Base-by-base conservation (phyloP, 2,888 invertebrate species). In the Gibbula magus region DNA sequence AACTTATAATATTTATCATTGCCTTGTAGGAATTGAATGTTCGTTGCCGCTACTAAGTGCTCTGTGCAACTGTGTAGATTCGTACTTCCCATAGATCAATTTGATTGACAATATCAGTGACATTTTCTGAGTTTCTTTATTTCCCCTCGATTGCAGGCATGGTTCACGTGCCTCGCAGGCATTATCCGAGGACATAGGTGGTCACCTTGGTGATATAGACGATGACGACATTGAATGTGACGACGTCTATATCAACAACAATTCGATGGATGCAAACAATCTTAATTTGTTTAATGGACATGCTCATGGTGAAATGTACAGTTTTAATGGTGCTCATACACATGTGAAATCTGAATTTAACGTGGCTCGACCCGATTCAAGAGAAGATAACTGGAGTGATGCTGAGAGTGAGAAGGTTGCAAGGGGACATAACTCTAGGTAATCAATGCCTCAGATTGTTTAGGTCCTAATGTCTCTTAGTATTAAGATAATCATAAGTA, bases 181-280 rank as follows among this genome's bases (percentile, higher is more conserved):
- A 8, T 29, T 70, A 32, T 54, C 81, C 76, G 82, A 81, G 53
- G 77, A 67, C 54, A 61, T 79, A 73, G 83, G 77, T 39, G 78
- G 70, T 20, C 25, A 77, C 61, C 51, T 61, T 61, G 73, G 25
- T 70, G 75, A 80, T 39, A 79, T 84, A 20, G 81, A 82, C 32
- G 85, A 87, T 56, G 87, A 89, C 66, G 88, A 85, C 45, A 84
- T 89, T 75, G 89, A 89, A 81, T 88, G 87, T 85, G 70, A 70
- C 35, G 70, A 70, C 0, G 70, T 32, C n/a, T 29, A 70, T 35
- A n/a, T 35, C 32, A 35, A 32, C 39, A 70, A 39, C 20, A 32
- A 35, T 70, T 39, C 39, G 8, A 18, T 39, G 20, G 29, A 32
- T 35, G 29, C n/a, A 39, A 32, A 32, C 29, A 70, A 70, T 70